Percentiles rank a stretch among this genome's conserved stretches.
phyloP scores from a whole-genome alignment of 2,888 invertebrate species.

The Baronia brevicornis region DNA sequence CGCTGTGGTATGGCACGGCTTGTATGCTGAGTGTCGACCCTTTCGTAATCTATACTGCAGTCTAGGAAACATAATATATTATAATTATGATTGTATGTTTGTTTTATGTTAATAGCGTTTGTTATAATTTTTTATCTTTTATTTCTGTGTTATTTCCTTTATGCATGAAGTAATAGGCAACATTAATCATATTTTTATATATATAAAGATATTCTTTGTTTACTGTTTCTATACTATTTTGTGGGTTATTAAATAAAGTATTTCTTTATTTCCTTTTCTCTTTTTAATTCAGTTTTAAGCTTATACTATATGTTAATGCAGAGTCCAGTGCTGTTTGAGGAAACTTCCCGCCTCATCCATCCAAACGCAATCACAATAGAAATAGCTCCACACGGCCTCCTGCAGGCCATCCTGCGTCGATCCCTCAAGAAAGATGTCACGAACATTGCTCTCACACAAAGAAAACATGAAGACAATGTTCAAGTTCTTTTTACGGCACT shows the following conservation, averaged over 20 bases:
- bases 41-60: too few relatives aligned
- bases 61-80: too few relatives aligned
- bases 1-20: too few relatives aligned
- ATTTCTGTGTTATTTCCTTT: too few relatives aligned
- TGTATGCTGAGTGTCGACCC: too few relatives aligned
- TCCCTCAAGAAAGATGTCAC: slow-evolving; percentile 82
- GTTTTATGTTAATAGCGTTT: too few relatives aligned
- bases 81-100: too few relatives aligned
- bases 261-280: not conserved
- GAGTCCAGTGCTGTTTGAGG: slow-evolving; percentile 86
- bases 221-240: too few relatives aligned
- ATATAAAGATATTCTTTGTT: not conserved
- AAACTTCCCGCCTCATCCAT: slow-evolving; percentile 86
- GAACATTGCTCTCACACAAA: slow-evolving; percentile 85
- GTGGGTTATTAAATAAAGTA: too few relatives aligned
- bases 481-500: slow-evolving; percentile 77
- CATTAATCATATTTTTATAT: not conserved
- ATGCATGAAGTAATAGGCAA: too few relatives aligned
- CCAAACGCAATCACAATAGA: slow-evolving; percentile 89
- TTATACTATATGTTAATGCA: slow-evolving; percentile 26
- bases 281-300: not conserved
- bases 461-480: slow-evolving; percentile 79
- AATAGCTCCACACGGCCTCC: slow-evolving; percentile 91
- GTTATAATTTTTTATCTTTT: too few relatives aligned
- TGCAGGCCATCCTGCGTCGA: slow-evolving; percentile 90